Conservation (phyloP, 2,113 vertebrate species). For the Bothrops jararaca region DNA sequence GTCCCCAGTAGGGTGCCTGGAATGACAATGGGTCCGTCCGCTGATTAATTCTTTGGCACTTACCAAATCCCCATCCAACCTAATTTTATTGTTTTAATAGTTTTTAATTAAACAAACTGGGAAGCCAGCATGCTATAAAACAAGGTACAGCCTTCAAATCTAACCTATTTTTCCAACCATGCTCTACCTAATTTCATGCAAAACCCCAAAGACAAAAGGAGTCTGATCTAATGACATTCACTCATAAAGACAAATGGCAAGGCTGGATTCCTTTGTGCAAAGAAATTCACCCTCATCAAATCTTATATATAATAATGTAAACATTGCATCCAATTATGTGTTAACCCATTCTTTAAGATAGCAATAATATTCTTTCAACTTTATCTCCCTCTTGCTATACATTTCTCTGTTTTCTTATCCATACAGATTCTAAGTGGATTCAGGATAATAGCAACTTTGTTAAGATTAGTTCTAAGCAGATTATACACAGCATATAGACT, state of each 20-base stretch:
- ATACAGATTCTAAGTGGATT: background rate
- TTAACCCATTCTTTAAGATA: background rate
- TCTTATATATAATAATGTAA: background rate
- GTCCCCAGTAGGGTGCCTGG: background rate
- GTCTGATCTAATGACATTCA: constrained; percentile 43
- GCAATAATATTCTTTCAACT: background rate
- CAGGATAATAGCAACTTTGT: background rate
- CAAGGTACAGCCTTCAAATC: background rate
- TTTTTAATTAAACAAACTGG: background rate
- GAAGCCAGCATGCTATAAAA: background rate
- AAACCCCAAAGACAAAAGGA: background rate
- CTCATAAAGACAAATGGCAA: constrained; percentile 20
- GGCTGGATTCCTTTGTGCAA: constrained; percentile 9
- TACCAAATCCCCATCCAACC: background rate
- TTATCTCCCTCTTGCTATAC: background rate
- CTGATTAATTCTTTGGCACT: background rate
- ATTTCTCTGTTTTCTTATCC: background rate
- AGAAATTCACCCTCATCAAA: background rate
- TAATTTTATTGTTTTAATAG: background rate
- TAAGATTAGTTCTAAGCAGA: background rate
- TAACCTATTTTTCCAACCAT: background rate
- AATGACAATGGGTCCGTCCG: background rate
- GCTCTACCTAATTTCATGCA: background rate
- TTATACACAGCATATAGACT: background rate
- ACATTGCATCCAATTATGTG: background rate